Evolutionary conservation across 2,113 vertebrate genomes (phyloP).

Genomic region (Seriola aureovittata): DNA sequence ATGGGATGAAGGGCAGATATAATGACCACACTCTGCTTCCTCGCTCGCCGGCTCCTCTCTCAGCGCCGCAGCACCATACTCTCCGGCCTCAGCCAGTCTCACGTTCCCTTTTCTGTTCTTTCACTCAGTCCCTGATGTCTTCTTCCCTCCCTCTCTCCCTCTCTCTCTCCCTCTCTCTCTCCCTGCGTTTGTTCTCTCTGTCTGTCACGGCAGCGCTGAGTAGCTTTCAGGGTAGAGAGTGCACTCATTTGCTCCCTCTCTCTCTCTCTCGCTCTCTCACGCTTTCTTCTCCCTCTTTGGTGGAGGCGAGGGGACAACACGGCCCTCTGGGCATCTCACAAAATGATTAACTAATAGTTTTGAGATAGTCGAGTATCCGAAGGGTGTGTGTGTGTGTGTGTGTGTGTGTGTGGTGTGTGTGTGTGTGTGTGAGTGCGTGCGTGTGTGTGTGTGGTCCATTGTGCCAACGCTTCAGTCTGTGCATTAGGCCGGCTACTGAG

Average conservation of each 20-base stretch:
- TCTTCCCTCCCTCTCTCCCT: background rate
- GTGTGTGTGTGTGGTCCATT: constrained; percentile 41
- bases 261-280: constrained; percentile 53
- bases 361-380: constrained; percentile 67
- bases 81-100: constrained; percentile 85
- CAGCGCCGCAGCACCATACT: constrained; percentile 83
- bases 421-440: constrained; percentile 18
- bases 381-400: constrained; percentile 52
- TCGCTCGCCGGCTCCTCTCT: constrained; percentile 87
- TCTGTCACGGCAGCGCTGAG: constrained; percentile 68
- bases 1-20: constrained; percentile 86
- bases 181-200: constrained; percentile 72
- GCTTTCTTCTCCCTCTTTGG: constrained; percentile 59
- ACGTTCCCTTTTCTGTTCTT: constrained; percentile 78
- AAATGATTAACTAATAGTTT: constrained; percentile 81
- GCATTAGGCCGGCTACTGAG: constrained; percentile 42
- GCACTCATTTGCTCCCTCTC: constrained; percentile 67
- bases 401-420: constrained; percentile 32
- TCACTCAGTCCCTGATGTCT: constrained; percentile 59
- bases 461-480: constrained; percentile 37
- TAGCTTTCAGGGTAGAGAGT: constrained; percentile 71
- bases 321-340: constrained; percentile 76
- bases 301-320: constrained; percentile 71
- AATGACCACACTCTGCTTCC: constrained; percentile 91
- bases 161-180: constrained; percentile 35